Base-by-base conservation (phyloP, 2,888 invertebrate species). In the Trachelus iudaicus region DNA sequence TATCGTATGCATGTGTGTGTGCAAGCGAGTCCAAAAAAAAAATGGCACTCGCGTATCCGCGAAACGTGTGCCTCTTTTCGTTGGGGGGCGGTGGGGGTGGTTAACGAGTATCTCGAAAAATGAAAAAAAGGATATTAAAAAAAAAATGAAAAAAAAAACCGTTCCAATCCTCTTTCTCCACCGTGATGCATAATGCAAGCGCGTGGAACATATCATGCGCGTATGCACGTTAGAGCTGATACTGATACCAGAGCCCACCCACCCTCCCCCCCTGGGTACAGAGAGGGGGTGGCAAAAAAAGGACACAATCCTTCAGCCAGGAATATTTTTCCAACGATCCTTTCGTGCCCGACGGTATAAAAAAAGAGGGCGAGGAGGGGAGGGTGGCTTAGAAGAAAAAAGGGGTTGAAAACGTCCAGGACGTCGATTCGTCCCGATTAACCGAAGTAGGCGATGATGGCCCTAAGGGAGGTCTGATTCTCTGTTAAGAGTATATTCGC, bases 381-480 rank as follows among this genome's bases (percentile, higher is more conserved):
- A 1, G 34, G 23, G 4, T 40, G 40, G 4, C 15, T 1, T 4
- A 40, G 23, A 2, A 23, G 0, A 23, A 56, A 40, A 56, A 56
- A 56, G 40, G 40, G 40, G 40, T 56, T 56, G 40, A 56, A 56
- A 56, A 56, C 40, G 40, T 56, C 40, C 40, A 56, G 40, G 71
- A 71, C 33, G 71, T 33, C 71, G 31, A 71, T 71, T 71, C 71
- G 33, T 71, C 30, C n/a, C 71, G 71, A 33, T 71, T 71, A 71
- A 31, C 31, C 11, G 2, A 33, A 56, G 40, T 56, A 23, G 40
- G 9, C 40, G 40, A 56, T 23, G 40, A 56, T 56, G 40, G 40
- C 40, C 40, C 40, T 56, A 23, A 56, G 40, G 40, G 40, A 56
- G 40, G 40, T 56, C 40, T 23, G 23, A 56, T 56, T 56, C 15